Evolutionary conservation across 1,140 invertebrate species (phyloP).

Genomic region (Zaprionus nigranus): DNA sequence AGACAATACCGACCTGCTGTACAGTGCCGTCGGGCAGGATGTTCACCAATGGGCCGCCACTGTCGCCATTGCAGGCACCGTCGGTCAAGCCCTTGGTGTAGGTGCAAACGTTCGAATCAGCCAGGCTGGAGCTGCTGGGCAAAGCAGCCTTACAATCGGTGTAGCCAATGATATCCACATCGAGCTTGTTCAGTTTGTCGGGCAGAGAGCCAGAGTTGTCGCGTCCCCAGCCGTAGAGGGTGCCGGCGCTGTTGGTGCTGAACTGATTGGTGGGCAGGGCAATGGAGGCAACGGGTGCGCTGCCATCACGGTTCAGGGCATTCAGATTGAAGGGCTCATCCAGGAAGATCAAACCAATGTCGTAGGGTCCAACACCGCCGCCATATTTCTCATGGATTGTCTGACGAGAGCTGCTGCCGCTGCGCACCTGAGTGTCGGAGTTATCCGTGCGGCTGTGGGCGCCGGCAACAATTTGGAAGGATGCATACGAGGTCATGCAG

Average conservation of each 20-base stretch:
- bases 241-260: conserved; percentile 62
- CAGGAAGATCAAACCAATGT: conserved; percentile 87
- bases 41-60: conserved; percentile 87
- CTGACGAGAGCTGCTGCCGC: conserved; percentile 32
- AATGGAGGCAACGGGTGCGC: conserved; percentile 85
- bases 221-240: conserved; percentile 85
- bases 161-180: conserved; percentile 76
- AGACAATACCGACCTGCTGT: conserved; percentile 88
- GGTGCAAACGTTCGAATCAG: conserved; percentile 86
- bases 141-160: conserved; percentile 30
- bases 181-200: conserved; percentile 80
- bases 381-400: conserved; percentile 85
- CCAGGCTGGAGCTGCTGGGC: conserved; percentile 33
- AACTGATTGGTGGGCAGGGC: conserved; percentile 83
- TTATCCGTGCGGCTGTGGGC: conserved; percentile 82
- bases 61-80: conserved; percentile 88
- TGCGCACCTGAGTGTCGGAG: conserved; percentile 50
- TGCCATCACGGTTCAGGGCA: conserved; percentile 61
- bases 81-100: conserved; percentile 85
- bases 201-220: conserved; percentile 70
- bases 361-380: conserved; percentile 86
- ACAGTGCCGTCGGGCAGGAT: conserved; percentile 13
- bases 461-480: conserved; percentile 50
- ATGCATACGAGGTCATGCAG: conserved; percentile 40
- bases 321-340: conserved; percentile 85